Base-by-base conservation (phyloP, 2,797 vertebrate species). In the Sebastes kiyomatsui region DNA sequence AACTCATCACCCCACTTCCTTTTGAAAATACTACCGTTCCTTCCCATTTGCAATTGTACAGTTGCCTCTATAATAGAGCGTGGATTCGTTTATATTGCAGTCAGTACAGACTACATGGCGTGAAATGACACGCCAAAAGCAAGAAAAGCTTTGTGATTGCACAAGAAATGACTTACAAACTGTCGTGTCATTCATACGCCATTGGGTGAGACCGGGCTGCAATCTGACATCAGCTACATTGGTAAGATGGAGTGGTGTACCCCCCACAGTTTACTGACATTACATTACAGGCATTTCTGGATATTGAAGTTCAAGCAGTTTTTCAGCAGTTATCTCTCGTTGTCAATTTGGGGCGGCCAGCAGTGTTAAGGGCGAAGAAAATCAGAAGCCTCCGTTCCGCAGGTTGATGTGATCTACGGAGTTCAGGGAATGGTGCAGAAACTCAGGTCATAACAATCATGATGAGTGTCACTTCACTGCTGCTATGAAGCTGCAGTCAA, bases 281-380 rank as follows among this genome's bases (percentile, higher is more conserved):
- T 64, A 23, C 2, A 12, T 54, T 33, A 8, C 66, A 54, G 65
- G 54, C n/a, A 27, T 60, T 75, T 83, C 56, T 30, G 59, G 64
- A 62, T 59, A 59, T 18, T 76, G 67, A 76, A 67, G 46, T 79
- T 80, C 7, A 76, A 68, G 42, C 46, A 11, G 27, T 75, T 74
- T 71, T 67, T 65, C n/a, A 28, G 22, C 42, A 11, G 25, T 30
- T 74, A 58, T 72, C 33, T 77, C 49, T 61, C 42, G 11, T 67
- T 77, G 68, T 75, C 59, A 75, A 81, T 69, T 72, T 55, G 38
- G 61, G 65, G 14, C 14, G 1, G 14, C 67, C 59, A 14, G 52
- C 13, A 49, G 27, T 60, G 52, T 73, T 64, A 30, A 28, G 22
- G 46, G 68, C 68, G 20, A 61, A 65, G 61, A 80, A 77, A 77